phyloP scores from a whole-genome alignment of 2,113 vertebrate genomes.

The Rhadina sibilatrix region DNA sequence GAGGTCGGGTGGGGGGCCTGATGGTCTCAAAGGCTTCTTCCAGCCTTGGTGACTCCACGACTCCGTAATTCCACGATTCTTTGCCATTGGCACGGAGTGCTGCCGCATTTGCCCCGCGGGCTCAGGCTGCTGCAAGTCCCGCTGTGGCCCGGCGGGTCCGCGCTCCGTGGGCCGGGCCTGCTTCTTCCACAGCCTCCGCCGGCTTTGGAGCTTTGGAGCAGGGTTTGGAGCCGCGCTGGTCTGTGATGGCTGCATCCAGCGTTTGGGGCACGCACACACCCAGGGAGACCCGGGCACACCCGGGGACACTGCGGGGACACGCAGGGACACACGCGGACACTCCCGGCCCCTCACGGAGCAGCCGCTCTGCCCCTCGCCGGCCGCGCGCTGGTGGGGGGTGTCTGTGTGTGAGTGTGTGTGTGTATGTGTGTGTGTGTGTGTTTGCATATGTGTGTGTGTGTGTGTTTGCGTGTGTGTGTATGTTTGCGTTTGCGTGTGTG shows the following conservation, averaged over 20 bases:
- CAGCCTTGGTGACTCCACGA: rapidly evolving
- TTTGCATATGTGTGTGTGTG: too few relatives aligned
- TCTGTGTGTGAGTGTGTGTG: too few relatives aligned
- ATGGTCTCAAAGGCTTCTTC: background rate
- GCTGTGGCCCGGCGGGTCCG: rapidly evolving
- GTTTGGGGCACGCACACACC: rapidly evolving
- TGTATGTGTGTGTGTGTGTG: background rate
- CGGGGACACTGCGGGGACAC: background rate
- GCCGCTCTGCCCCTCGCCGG: background rate
- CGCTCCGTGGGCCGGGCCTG: rapidly evolving
- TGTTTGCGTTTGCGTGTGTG: too few relatives aligned
- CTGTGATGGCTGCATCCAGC: background rate
- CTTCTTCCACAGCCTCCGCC: rapidly evolving
- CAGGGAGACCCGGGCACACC: background rate
- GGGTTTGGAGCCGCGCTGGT: too few relatives aligned
- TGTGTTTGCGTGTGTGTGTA: background rate
- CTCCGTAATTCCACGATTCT: rapidly evolving
- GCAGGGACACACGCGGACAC: background rate
- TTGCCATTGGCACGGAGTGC: rapidly evolving
- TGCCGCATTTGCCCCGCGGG: rapidly evolving
- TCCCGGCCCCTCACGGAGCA: too few relatives aligned
- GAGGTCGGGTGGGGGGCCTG: background rate
- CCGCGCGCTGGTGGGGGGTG: rapidly evolving
- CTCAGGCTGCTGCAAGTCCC: rapidly evolving
- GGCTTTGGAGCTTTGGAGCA: background rate